These are phyloP conservation scores for Megaleporinus macrocephalus DNA, from an alignment of 2,113 vertebrate genomes.

Conservation along the genomic window DNA sequence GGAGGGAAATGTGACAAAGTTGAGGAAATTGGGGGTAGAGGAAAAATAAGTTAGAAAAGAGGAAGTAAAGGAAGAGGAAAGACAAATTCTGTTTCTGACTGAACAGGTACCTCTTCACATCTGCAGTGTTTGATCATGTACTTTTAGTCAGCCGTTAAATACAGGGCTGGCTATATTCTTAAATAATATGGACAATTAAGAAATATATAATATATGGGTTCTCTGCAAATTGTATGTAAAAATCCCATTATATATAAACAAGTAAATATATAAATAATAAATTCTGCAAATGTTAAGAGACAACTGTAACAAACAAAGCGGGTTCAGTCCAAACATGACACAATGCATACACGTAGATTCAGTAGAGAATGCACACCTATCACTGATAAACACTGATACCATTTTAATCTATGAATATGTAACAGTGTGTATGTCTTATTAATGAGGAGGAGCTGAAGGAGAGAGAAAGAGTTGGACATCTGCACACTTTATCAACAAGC, in stretches of 20 bases:
- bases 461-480: constrained; percentile 64
- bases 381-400: not conserved
- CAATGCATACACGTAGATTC: constrained; percentile 12
- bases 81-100: constrained; percentile 31
- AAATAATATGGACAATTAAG: not conserved
- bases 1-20: constrained; percentile 25
- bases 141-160: not conserved
- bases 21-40: constrained; percentile 18
- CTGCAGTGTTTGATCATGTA: not conserved
- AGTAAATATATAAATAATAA: not conserved
- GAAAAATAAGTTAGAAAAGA: constrained; percentile 8
- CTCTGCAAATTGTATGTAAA: not conserved
- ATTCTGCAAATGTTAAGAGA: constrained; percentile 43
- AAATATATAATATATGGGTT: not conserved
- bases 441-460: constrained; percentile 64
- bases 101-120: constrained; percentile 45
- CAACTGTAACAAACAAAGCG: constrained; percentile 30
- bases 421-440: constrained; percentile 33
- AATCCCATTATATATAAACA: not conserved
- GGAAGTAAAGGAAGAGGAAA: constrained; percentile 22
- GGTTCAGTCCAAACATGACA: constrained; percentile 25
- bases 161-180: not conserved
- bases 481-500: constrained; percentile 63
- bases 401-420: not conserved
- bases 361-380: constrained; percentile 6